These are phyloP conservation scores for Pyxicephalus adspersus DNA, from an alignment of 2,113 vertebrate species.

Conservation along the genomic window DNA sequence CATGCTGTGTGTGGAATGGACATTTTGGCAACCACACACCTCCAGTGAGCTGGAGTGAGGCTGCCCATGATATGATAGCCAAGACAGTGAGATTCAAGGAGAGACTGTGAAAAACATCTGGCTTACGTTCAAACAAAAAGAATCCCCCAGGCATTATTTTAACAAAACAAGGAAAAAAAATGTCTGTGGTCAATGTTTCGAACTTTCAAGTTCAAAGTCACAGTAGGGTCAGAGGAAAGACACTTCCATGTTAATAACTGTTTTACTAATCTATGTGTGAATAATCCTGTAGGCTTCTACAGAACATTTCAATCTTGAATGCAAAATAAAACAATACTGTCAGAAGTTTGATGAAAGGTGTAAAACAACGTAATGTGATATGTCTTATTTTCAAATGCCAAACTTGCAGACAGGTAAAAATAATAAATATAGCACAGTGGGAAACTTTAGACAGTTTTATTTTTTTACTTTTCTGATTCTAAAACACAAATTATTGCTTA, in stretches of 20 bases:
- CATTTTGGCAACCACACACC: conserved; percentile 53
- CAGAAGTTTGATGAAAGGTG: conserved; percentile 4
- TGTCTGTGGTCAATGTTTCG: conserved; percentile 35
- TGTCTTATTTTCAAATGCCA: neutral
- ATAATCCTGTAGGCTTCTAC: neutral
- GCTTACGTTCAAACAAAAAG: conserved; percentile 53
- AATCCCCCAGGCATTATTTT: conserved; percentile 49
- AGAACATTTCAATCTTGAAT: neutral
- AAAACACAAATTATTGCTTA: too few species aligned
- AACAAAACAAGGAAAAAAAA: conserved; percentile 42
- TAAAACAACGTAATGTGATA: conserved; percentile 13
- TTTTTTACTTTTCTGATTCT: too few species aligned
- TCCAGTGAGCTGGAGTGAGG: conserved; percentile 49
- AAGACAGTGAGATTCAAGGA: conserved; percentile 52
- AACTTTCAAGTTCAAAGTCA: conserved; percentile 51
- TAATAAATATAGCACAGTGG: neutral
- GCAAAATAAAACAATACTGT: neutral
- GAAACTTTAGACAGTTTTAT: neutral
- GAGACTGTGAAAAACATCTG: conserved; percentile 56
- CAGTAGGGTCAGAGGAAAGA: conserved; percentile 35
- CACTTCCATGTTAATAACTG: conserved; percentile 41
- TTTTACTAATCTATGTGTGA: conserved; percentile 26
- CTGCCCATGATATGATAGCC: conserved; percentile 55
- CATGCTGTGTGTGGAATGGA: conserved; percentile 52
- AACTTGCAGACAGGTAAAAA: neutral